Evolutionary conservation across 2,113 vertebrate species (phyloP), one percentile per base, ranked within the genome.

Genomic region (Plecotus auritus): DNA sequence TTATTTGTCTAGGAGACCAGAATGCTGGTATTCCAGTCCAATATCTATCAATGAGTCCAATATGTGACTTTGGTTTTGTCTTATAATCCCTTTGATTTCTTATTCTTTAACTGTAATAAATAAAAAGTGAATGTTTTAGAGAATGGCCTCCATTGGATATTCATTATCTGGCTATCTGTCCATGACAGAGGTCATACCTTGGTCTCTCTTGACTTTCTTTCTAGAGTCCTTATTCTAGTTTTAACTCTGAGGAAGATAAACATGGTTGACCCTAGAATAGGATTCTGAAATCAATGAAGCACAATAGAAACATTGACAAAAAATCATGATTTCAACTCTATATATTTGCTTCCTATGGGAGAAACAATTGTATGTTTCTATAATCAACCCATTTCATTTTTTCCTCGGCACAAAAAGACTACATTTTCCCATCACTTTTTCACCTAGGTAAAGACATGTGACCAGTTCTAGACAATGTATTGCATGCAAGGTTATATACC

Each of bases 171-270:
- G 23, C 12, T 69, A 42, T 32, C 74, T 94, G 7, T 59, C 59
- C 73, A 49, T 26, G 35, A 90, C 56, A 93, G 74, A 89, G 32
- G 18, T 9, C 78, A 32, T 72, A 26, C 69, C 20, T 85, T 94
- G 18, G 5, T 88, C 51, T 94, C 37, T 85, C 67, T 78, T 92
- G 61, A 66, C 14, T 77, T 93, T 73, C 37, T 12, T 9, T 85
- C 49, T 94, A 49, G 45, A 88, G 7, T 47, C 23, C 37, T 83
- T 90, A 88, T 90, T 59, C 28, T 54, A 86, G 51, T 88, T 93
- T 82, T 88, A 72, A 90, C 51, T 81, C 10, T 54, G 30, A 94
- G 59, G 45, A 81, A 96, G 28, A 20, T 91, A 91, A 92, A 59
- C 12, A 82, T 51, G 28, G 7, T n/a, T 67, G 88, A 66, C 20